Base-by-base conservation (phyloP, 2,888 invertebrate genomes). In the Hirudinaria manillensis region DNA sequence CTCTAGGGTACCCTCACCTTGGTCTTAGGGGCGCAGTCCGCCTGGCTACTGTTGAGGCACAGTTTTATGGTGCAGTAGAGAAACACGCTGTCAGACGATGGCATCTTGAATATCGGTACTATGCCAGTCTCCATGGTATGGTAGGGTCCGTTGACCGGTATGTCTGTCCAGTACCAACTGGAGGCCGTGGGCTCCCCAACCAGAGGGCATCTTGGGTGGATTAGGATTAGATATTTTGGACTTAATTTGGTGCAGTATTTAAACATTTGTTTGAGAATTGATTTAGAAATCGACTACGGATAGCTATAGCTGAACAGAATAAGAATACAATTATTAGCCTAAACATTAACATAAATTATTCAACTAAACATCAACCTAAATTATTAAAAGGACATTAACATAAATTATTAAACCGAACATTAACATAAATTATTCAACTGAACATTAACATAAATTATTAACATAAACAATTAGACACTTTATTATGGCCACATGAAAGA, bases 31-130 rank as follows among this genome's bases (percentile, higher is more conserved):
- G 65, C 55, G 65, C 73, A 73, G 10, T 19, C n/a, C 24, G 7
- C 36, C 29, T 70, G 45, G 66, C 68, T 66, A n/a, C 70, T 65
- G 27, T 19, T 34, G 29, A 76, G 51, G 65, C 76, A 76, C 27
- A 76, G 70, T 38, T 65, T 76, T n/a, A 76, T 51, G 34, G 74
- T 29, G 70, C 76, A 76, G 53, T 76, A 70, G 1, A 76, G 27
- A 66, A 36, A 73, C 6, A 76, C 66, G n/a, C 29, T 24, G n/a
- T 65, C 53, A n/a, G 70, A 55, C 29, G 68, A 53, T 38, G 70
- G 6, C 70, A 76, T n/a, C 70, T 74, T 76, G 65, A 76, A 76
- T 24, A 76, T 76, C 27, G 70, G 61, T 27, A 76, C 74, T 21
- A 53, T 19, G 13, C 68, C 70, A 24, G 74, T 70, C 24, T 24